Conservation (phyloP, 2,888 invertebrate genomes). For the Onthophagus sagittarius region DNA sequence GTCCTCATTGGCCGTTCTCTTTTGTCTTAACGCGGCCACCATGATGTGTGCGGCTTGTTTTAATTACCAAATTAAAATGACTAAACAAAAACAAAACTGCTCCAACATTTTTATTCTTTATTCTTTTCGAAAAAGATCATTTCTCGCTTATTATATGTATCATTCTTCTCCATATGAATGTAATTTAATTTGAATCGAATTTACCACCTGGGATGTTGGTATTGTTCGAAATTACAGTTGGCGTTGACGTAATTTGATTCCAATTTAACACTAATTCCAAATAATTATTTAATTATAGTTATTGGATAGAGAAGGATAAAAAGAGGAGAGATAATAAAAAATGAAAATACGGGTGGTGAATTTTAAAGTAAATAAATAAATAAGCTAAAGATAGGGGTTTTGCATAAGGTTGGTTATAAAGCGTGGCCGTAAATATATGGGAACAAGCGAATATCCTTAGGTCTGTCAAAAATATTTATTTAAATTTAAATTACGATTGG, state of each 20-base stretch:
- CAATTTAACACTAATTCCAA: neutral
- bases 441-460: constrained; percentile 27
- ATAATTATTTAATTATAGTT: too few species aligned
- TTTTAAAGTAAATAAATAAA: too few species aligned
- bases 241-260: neutral
- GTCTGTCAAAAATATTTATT: constrained; percentile 34
- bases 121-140: too few species aligned
- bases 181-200: neutral
- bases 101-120: neutral
- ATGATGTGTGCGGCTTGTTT: constrained; percentile 31
- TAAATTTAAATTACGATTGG: constrained; percentile 33
- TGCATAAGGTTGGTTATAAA: neutral
- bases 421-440: constrained; percentile 22
- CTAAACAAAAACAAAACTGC: neutral
- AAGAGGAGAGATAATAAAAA: neutral
- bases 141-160: neutral
- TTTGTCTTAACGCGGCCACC: constrained; percentile 43
- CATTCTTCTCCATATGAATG: neutral
- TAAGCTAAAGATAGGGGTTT: too few species aligned
- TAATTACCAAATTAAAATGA: neutral
- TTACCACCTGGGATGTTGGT: neutral
- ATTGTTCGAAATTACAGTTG: neutral
- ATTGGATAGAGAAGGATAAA: neutral
- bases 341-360: too few species aligned
- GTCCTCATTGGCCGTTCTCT: constrained; percentile 39